Evolutionary conservation across 2,888 invertebrate species (phyloP).

Genomic region (Gibbula magus): DNA sequence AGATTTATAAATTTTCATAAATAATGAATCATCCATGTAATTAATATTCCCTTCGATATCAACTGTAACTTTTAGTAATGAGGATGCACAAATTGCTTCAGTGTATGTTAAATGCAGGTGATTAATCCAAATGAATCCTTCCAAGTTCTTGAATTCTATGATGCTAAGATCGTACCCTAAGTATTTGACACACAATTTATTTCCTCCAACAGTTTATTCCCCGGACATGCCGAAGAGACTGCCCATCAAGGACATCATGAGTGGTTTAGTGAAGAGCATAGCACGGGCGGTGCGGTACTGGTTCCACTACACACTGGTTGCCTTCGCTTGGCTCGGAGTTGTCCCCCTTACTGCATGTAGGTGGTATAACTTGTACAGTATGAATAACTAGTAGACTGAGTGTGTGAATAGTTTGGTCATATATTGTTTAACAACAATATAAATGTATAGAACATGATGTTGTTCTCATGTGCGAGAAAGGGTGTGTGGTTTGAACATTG

Average conservation of each 20-base stretch:
- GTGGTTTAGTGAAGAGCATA: slow-evolving; percentile 91
- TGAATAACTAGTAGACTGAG: not conserved
- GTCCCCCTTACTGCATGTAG: slow-evolving; percentile 95
- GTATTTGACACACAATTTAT: not conserved
- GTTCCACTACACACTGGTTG: slow-evolving; percentile 97
- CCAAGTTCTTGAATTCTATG: too few species aligned
- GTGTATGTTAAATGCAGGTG: not conserved
- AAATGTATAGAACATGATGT: not conserved
- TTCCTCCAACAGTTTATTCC: slow-evolving; percentile 84
- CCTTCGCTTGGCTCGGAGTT: slow-evolving; percentile 96
- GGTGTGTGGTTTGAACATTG: too few species aligned
- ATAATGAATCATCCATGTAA: not conserved
- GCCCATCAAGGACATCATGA: slow-evolving; percentile 93
- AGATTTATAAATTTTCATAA: not conserved
- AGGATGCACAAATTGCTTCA: not conserved
- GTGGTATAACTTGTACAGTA: slow-evolving; percentile 44
- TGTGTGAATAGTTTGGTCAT: not conserved
- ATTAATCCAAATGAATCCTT: too few species aligned
- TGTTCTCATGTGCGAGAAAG: too few species aligned
- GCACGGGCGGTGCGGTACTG: slow-evolving; percentile 95
- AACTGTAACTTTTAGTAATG: not conserved
- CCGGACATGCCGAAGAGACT: slow-evolving; percentile 99
- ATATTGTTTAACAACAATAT: not conserved
- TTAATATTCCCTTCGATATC: too few species aligned
- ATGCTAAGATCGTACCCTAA: too few species aligned